A percentile compares a stretch with the other conserved stretches of the same genome.
Evolutionary conservation across 2,113 vertebrate species (phyloP).

Genomic region (Corapipo altera): DNA sequence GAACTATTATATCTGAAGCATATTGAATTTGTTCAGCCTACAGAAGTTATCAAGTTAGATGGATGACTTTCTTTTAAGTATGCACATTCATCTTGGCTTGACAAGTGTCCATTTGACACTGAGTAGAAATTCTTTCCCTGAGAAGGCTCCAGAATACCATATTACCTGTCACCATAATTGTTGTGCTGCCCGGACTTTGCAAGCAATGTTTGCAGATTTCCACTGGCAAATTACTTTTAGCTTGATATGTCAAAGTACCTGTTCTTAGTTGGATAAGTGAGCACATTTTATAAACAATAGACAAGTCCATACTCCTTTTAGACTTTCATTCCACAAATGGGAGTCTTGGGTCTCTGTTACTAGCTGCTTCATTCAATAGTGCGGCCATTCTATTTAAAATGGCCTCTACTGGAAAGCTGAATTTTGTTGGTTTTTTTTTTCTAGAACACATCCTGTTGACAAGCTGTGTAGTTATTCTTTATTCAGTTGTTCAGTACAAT

Average conservation of each 20-base stretch:
- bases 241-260: not conserved
- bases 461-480: not conserved
- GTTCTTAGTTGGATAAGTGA: not conserved
- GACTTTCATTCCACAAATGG: not conserved
- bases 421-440: not conserved
- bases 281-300: not conserved
- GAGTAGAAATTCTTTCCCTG: constrained; percentile 12
- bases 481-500: not conserved
- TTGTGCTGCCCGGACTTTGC: not conserved
- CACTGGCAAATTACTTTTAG: constrained; percentile 5
- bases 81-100: constrained; percentile 52
- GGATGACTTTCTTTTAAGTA: constrained; percentile 41
- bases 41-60: constrained; percentile 53
- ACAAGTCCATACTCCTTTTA: not conserved
- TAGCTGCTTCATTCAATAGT: not conserved
- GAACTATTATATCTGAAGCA: constrained; percentile 60
- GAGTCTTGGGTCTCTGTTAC: not conserved
- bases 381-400: not conserved
- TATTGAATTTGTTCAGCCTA: constrained; percentile 64
- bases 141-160: not conserved
- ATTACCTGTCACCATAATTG: not conserved
- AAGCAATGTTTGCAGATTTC: not conserved
- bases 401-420: not conserved
- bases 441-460: not conserved
- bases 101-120: constrained; percentile 62